Evolutionary conservation across 2,113 vertebrate genomes (phyloP), one percentile per base, ranked within the genome.

Genomic region (Triplophysa rosa): DNA sequence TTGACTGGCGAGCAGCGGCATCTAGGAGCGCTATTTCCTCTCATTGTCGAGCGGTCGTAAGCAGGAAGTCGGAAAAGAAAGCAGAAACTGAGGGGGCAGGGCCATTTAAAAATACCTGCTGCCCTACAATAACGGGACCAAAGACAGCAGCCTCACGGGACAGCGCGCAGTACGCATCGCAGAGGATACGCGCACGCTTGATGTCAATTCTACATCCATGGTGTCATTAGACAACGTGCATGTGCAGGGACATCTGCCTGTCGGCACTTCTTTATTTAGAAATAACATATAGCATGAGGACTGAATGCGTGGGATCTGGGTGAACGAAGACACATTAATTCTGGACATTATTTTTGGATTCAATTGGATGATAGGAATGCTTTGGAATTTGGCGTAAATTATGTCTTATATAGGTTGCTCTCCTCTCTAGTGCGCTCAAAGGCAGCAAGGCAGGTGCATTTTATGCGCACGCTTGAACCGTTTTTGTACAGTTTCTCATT

Each of bases 51-150:
- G 93, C 91, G 94, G 94, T 95, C 95, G 96, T 94, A 96, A 96
- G 94, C 95, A 98, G 97, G 97, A 98, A 99, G 96, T 94, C 95
- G 95, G 94, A 97, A 95, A 95, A 94, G 95, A 96, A 95, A 95
- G 92, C 94, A 89, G 91, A 93, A 91, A 86, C 87, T 84, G 86
- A 85, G 90, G 91, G 93, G 94, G 90, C 89, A 76, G 91, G 91
- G 89, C 93, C 90, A 90, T 90, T 91, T 91, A 90, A 86, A 86
- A 90, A 87, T 86, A 85, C 88, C 85, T 89, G 87, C 85, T 75
- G 82, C 80, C 79, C 80, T 71, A 65, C 76, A 88, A 88, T 85
- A 80, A 80, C 63, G 79, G 79, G 63, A 67, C 62, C 42, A 13
- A 10, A 17, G 49, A 37, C 24, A 47, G 40, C 70, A 59, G 47